A percentile compares a stretch with the other conserved stretches of the same genome.
Evolutionary conservation across 64 coral and sea anemone genomes (phyloP).

Genomic region (Stylophora pistillata): DNA sequence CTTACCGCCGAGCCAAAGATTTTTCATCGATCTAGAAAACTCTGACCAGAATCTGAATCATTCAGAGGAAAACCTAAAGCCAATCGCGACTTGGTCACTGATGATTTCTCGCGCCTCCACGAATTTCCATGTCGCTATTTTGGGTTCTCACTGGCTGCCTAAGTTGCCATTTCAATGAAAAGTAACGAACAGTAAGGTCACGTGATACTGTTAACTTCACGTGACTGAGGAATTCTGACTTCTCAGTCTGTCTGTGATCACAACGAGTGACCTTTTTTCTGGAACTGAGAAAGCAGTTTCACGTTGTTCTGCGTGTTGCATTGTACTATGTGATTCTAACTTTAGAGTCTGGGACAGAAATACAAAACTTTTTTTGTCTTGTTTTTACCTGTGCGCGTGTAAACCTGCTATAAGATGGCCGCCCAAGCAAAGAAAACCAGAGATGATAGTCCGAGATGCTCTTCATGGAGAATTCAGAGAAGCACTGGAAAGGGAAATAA

Average conservation of each 20-base stretch:
- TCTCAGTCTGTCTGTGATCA: not conserved
- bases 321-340: not conserved
- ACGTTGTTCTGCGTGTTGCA: not conserved
- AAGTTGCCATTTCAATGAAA: too few species aligned
- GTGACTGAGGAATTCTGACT: not conserved
- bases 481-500: not conserved
- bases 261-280: too few species aligned
- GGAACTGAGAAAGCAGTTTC: not conserved
- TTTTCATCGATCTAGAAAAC: too few species aligned
- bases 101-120: too few species aligned
- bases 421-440: slow-evolving; percentile 68
- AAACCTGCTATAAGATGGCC: slow-evolving; percentile 78
- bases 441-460: slow-evolving; percentile 75
- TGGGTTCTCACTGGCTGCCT: too few species aligned
- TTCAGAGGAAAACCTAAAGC: too few species aligned
- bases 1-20: too few species aligned
- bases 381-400: slow-evolving; percentile 67
- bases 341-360: not conserved
- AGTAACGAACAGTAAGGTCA: too few species aligned
- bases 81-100: too few species aligned
- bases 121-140: too few species aligned
- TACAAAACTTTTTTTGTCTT: too few species aligned
- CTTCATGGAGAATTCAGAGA: slow-evolving; percentile 15
- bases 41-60: too few species aligned
- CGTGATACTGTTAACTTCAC: not conserved